phyloP scores from a whole-genome alignment of 1,140 invertebrate species.

The Pararge aegeria region DNA sequence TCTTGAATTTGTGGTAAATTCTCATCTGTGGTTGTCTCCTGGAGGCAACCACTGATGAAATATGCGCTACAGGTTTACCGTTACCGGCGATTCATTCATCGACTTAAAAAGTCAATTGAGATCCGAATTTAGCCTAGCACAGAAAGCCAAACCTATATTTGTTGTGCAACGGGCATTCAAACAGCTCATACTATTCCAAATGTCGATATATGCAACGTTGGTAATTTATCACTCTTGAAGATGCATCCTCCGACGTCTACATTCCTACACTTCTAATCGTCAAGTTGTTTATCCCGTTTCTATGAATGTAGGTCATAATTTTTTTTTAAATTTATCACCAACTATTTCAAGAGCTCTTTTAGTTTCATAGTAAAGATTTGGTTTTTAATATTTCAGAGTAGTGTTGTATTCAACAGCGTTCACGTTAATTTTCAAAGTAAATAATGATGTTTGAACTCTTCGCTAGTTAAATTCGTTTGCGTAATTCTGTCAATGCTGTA shows the following conservation, averaged over 20 bases:
- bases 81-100: constrained; percentile 64
- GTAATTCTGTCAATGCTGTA: too few relatives aligned
- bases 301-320: not conserved
- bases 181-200: constrained; percentile 33
- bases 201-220: constrained; percentile 36
- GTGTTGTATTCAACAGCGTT: too few relatives aligned
- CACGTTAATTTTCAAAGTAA: too few relatives aligned
- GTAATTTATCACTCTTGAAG: constrained; percentile 33
- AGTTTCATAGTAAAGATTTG: constrained; percentile 18
- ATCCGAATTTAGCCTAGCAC: constrained; percentile 67
- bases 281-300: not conserved
- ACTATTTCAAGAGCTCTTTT: constrained; percentile 12
- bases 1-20: too few relatives aligned
- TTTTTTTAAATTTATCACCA: constrained; percentile 6
- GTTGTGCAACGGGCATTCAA: constrained; percentile 50
- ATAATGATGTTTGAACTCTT: too few relatives aligned
- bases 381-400: too few relatives aligned
- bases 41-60: constrained; percentile 33
- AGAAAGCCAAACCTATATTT: constrained; percentile 56
- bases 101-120: constrained; percentile 69
- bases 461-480: too few relatives aligned
- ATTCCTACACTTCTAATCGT: constrained; percentile 2
- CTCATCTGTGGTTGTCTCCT: too few relatives aligned
- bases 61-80: constrained; percentile 42
- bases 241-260: constrained; percentile 16